Conservation (phyloP, 1,140 invertebrate genomes). For the Laupala kohalensis region DNA sequence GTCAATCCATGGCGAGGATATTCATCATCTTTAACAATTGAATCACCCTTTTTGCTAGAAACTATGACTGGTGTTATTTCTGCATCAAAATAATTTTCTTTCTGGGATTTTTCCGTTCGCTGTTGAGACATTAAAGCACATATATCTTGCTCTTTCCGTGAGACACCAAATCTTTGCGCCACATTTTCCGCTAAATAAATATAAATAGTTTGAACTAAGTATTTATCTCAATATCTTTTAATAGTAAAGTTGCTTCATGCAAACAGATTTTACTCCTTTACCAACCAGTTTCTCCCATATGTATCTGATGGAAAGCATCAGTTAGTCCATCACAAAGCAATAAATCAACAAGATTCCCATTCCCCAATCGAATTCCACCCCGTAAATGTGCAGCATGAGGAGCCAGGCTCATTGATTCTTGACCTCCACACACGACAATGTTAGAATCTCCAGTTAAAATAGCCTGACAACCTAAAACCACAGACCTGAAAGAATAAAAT, state of each 20-base stretch:
- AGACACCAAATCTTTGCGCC: constrained; percentile 51
- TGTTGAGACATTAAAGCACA: constrained; percentile 61
- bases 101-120: constrained; percentile 48
- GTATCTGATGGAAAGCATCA: constrained; percentile 63
- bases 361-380: constrained; percentile 28
- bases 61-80: constrained; percentile 56
- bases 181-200: constrained; percentile 58
- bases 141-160: constrained; percentile 59
- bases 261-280: neutral
- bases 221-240: neutral
- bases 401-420: constrained; percentile 74
- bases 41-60: constrained; percentile 31
- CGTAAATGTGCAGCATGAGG: constrained; percentile 40
- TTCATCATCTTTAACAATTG: constrained; percentile 46
- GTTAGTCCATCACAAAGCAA: constrained; percentile 66
- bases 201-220: neutral
- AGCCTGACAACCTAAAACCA: constrained; percentile 52
- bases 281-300: constrained; percentile 64
- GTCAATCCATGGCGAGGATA: constrained; percentile 48
- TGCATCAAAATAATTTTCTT: constrained; percentile 48
- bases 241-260: neutral
- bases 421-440: constrained; percentile 67
- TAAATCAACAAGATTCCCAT: constrained; percentile 49
- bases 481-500: constrained; percentile 38
- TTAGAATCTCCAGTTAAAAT: constrained; percentile 54